Evolutionary conservation across 1,140 invertebrate species (phyloP).

Genomic region (Caenorhabditis latens): DNA sequence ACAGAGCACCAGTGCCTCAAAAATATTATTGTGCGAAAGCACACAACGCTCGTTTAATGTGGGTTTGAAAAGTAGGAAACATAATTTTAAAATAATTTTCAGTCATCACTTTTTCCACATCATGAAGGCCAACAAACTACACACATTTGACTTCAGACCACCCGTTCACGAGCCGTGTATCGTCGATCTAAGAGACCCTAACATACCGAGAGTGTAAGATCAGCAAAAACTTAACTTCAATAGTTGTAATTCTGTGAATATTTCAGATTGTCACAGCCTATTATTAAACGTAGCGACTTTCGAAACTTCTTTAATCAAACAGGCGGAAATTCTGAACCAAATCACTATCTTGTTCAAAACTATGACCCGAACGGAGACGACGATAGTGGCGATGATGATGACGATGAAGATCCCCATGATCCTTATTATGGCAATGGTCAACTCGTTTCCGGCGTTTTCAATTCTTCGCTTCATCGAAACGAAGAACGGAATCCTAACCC

Average conservation of each 20-base stretch:
- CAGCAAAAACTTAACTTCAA: no score
- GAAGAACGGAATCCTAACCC: no score
- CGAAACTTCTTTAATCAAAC: no score
- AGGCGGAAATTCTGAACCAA: no score
- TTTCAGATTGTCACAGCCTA: no score
- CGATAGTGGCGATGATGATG: not conserved
- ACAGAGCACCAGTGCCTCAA: not conserved
- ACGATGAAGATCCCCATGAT: not conserved
- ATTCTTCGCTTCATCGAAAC: no score
- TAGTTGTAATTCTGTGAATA: no score
- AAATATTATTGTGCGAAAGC: not conserved
- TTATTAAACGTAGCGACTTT: no score
- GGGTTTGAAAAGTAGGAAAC: not conserved
- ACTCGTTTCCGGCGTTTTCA: no score
- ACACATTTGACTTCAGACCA: not conserved
- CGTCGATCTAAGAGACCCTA: not conserved
- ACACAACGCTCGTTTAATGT: not conserved
- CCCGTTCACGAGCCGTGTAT: constrained; percentile 10
- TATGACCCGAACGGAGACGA: not conserved
- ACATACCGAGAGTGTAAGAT: constrained; percentile 3
- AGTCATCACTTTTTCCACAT: not conserved
- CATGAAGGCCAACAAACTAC: not conserved
- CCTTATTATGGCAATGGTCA: not conserved
- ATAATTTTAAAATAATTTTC: not conserved
- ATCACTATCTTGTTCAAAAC: not conserved